These are phyloP conservation scores for Periphyllus acericola DNA, from an alignment of 2,888 invertebrate species.

Conservation along the genomic window DNA sequence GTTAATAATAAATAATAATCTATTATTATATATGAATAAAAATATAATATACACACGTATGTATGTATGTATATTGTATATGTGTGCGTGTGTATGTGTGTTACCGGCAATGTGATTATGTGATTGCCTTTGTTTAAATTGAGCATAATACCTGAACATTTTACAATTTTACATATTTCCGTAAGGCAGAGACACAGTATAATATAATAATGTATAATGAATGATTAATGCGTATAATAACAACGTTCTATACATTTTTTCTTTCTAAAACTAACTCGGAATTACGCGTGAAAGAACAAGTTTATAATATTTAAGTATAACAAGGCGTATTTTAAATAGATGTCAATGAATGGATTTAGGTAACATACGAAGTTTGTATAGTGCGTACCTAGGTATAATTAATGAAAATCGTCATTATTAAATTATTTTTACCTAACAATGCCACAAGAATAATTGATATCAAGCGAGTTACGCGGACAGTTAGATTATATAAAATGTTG, in stretches of 20 bases:
- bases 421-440: neutral
- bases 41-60: conserved; percentile 62
- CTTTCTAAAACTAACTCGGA: neutral
- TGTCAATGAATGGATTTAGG: neutral
- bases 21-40: conserved; percentile 20
- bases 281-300: neutral
- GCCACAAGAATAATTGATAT: neutral
- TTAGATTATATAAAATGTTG: neutral
- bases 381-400: neutral
- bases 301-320: neutral
- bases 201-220: neutral
- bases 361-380: neutral
- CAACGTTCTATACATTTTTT: neutral
- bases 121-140: neutral
- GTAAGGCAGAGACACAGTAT: neutral
- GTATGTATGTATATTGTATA: neutral
- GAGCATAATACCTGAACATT: neutral
- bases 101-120: conserved; percentile 8
- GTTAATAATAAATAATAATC: conserved; percentile 1
- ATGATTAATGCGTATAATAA: neutral
- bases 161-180: neutral
- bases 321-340: neutral
- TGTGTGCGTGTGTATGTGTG: neutral
- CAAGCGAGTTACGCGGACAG: neutral
- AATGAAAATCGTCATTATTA: neutral